phyloP scores from a whole-genome alignment of 1,140 invertebrate genomes.

The Atopsyche davidsoni region DNA sequence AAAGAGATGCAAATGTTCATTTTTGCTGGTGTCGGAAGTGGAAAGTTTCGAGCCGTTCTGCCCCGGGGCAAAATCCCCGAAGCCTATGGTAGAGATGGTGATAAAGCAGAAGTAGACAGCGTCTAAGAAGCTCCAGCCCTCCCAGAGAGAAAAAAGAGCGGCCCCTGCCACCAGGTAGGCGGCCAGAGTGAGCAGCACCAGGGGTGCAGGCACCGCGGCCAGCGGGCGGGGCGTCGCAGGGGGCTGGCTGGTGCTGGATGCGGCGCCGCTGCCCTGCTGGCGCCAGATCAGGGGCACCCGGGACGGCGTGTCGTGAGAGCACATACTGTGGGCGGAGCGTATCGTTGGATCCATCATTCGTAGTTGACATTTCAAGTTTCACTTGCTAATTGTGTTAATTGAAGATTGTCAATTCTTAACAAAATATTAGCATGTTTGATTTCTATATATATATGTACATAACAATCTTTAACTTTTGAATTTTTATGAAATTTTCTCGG shows the following conservation, averaged over 20 bases:
- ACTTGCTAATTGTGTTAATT: too few species aligned
- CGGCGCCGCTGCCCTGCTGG: conserved; percentile 22
- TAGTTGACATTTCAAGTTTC: too few species aligned
- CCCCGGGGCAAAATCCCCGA: conserved; percentile 72
- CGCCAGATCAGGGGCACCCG: conserved; percentile 62
- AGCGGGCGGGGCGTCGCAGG: conserved; percentile 40
- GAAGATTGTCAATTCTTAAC: too few species aligned
- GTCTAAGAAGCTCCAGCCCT: conserved; percentile 75
- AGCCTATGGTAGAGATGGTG: conserved; percentile 79
- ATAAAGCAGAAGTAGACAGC: conserved; percentile 85
- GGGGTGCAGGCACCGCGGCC: conserved; percentile 56
- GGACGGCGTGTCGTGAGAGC: conserved; percentile 64
- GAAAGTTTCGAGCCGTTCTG: conserved; percentile 48
- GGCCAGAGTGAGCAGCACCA: conserved; percentile 63
- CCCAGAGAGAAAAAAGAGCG: conserved; percentile 63
- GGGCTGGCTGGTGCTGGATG: conserved; percentile 28
- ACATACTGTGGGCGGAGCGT: conserved; percentile 47
- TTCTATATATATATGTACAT: too few species aligned
- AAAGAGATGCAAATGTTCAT: conserved; percentile 65
- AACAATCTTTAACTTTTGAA: too few species aligned
- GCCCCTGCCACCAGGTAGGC: conserved; percentile 69
- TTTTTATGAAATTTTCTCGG: too few species aligned
- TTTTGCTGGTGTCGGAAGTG: conserved; percentile 52
- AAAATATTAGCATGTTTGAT: too few species aligned
- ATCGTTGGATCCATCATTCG: too few species aligned